Conservation (phyloP, 2,888 invertebrate species). For the Geotrupes spiniger region DNA sequence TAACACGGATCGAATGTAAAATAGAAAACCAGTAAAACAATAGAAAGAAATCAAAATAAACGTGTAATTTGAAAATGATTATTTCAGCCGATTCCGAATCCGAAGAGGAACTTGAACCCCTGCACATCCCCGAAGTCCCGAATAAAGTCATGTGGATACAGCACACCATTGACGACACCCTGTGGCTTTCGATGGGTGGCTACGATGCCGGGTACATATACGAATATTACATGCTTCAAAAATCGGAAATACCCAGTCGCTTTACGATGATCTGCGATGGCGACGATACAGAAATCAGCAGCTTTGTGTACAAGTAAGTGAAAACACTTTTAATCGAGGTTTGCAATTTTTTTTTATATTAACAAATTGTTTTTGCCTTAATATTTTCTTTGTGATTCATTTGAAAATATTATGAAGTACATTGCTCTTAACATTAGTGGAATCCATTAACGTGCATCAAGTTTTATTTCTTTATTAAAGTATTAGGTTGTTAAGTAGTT, state of each 20-base stretch:
- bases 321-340: not conserved
- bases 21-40: no score
- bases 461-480: no score
- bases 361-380: no score
- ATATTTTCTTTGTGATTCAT: no score
- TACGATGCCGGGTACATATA: slow-evolving; percentile 68
- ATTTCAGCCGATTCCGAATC: slow-evolving; percentile 56
- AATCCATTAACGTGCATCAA: no score
- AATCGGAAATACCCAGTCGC: slow-evolving; percentile 46
- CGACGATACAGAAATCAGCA: slow-evolving; percentile 58
- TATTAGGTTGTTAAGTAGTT: no score
- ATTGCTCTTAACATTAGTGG: no score
- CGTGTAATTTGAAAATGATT: slow-evolving; percentile 11
- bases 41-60: no score
- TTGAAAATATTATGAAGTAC: no score
- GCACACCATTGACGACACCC: slow-evolving; percentile 52
- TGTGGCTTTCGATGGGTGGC: slow-evolving; percentile 63
- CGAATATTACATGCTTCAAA: slow-evolving; percentile 54
- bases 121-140: slow-evolving; percentile 57
- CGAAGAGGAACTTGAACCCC: slow-evolving; percentile 54
- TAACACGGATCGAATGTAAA: no score
- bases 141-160: slow-evolving; percentile 59
- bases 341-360: no score
- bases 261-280: slow-evolving; percentile 54
- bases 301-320: slow-evolving; percentile 54